Conservation (phyloP, 2,888 invertebrate species). For the Megalurothrips usitatus region DNA sequence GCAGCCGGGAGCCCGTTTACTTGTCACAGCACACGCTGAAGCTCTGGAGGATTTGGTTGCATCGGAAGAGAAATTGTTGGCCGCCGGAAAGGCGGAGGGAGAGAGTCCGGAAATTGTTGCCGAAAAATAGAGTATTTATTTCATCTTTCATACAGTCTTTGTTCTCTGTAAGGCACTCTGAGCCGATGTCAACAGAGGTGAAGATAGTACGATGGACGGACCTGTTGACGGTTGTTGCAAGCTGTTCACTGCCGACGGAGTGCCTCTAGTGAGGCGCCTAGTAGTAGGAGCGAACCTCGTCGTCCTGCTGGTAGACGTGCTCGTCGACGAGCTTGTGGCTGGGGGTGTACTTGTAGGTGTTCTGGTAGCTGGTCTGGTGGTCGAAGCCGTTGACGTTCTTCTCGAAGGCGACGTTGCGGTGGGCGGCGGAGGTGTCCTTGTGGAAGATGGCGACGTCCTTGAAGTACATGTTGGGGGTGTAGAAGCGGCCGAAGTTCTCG, state of each 20-base stretch:
- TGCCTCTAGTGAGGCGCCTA: background rate
- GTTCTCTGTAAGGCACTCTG: background rate
- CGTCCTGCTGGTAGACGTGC: constrained; percentile 40
- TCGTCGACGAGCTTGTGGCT: constrained; percentile 27
- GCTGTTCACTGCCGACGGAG: background rate
- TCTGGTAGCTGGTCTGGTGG: background rate
- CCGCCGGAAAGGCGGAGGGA: no score
- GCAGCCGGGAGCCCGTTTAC: no score
- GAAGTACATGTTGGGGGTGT: constrained; percentile 57
- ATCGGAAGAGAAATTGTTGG: no score
- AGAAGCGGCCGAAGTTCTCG: constrained; percentile 58
- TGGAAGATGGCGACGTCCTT: constrained; percentile 60
- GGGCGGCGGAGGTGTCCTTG: constrained; percentile 48
- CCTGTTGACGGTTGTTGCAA: background rate
- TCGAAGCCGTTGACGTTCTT: constrained; percentile 10
- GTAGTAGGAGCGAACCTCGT: constrained; percentile 39
- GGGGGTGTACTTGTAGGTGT: background rate
- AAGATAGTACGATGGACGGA: background rate
- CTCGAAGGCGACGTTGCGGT: constrained; percentile 29
- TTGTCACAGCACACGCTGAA: no score
- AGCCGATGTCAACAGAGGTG: background rate
- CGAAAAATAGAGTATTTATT: background rate
- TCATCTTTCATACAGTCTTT: background rate
- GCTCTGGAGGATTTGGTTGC: no score
- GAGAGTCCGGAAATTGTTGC: no score